Percentiles rank a stretch among this genome's conserved stretches.
phyloP scores from a whole-genome alignment of 2,113 vertebrate species.

The Vicugna pacos region DNA sequence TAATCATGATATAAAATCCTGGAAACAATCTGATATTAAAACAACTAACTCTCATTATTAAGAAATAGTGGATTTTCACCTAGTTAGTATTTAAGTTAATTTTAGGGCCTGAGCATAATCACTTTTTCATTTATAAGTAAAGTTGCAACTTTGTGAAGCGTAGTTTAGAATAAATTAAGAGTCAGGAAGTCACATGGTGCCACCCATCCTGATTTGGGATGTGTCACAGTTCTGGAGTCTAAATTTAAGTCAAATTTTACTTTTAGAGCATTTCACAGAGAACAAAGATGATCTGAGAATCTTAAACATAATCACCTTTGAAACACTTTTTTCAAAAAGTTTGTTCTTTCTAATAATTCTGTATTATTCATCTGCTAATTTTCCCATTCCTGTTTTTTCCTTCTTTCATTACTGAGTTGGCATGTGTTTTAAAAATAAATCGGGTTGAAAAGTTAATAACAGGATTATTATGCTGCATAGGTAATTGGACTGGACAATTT shows the following conservation, averaged over 20 bases:
- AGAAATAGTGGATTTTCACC: neutral
- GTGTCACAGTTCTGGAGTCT: neutral
- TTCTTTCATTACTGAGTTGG: neutral
- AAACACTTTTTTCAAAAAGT: neutral
- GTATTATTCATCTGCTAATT: neutral
- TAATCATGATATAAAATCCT: neutral
- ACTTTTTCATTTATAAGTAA: neutral
- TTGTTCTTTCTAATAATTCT: neutral
- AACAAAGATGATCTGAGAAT: neutral
- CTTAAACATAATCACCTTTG: neutral
- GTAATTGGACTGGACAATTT: neutral
- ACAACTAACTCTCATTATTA: neutral
- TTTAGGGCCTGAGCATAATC: neutral
- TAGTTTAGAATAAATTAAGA: neutral
- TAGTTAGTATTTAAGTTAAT: neutral
- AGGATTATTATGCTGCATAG: neutral
- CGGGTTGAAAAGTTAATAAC: neutral
- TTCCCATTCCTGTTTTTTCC: neutral
- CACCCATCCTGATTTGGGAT: neutral
- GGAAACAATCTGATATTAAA: neutral
- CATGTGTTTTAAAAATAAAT: neutral
- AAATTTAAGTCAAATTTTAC: constrained; percentile 2
- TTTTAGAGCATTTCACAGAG: neutral
- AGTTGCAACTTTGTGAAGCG: neutral
- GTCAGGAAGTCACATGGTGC: neutral